Base-by-base conservation (phyloP, 2,113 vertebrate genomes). In the Apistogramma diplotaenia region DNA sequence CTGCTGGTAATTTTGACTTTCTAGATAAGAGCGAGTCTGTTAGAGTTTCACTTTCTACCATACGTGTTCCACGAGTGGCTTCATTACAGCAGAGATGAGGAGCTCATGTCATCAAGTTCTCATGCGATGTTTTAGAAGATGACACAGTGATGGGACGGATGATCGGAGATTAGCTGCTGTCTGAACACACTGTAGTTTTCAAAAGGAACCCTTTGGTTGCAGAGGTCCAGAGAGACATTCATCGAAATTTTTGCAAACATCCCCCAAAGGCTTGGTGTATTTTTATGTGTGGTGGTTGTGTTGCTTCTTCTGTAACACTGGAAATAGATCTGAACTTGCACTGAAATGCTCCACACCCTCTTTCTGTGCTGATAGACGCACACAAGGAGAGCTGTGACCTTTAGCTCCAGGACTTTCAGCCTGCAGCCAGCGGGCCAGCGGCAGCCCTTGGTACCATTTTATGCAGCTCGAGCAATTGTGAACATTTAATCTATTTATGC, bases 341-440 rank as follows among this genome's bases (percentile, higher is more conserved):
- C 59, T 81, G 56, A n/a, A 73, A 55, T 25, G 4, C 35, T 53
- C 81, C 79, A 83, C 83, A 21, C 65, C 84, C 85, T 76, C 3
- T 8, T 33, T 23, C 70, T 51, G 74, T 87, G 88, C 88, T 88
- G 55, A 90, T 43, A 88, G 74, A 86, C 33, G 37, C 12, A 19
- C 9, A 13, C 53, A 27, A 51, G 46, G 33, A 54, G 51, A 62
- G 27, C 18, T 40, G 53, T 31, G 35, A 23, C 57, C 59, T 86
- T 8, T 31, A 40, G 25, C 18, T 55, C 19, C 43, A 70, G 43
- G 65, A 27, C 51, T 70, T n/a, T 51, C 29, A 70, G 23, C 35
- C 18, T 51, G 25, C 16, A 51, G 12, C 10, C 43, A 51, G 25
- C 10, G 10, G 5, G 15, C 16, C 46, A 49, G 16, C 7, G 46